Evolutionary conservation across 1,140 invertebrate genomes (phyloP), one percentile per base, ranked within the genome.

Genomic region (Anastatus disparis): DNA sequence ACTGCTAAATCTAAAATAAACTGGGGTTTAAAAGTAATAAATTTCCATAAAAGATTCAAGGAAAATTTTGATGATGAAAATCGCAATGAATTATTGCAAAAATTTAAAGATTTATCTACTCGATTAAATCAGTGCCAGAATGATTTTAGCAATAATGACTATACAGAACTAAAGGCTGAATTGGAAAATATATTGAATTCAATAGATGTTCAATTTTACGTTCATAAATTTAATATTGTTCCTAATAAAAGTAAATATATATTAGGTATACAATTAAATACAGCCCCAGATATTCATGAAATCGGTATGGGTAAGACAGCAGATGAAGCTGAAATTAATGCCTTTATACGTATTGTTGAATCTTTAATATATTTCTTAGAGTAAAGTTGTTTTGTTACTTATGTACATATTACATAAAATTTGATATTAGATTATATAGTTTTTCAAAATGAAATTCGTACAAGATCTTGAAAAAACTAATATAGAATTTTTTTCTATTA

Each of bases 1-100:
- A 55, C 52, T 22, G 15, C 27, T 0, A 68, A 38, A 58, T n/a
- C 22, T 10, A 82, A 72, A 73, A 79, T 65, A 13, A 80, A 80
- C 48, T 77, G 84, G 26, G 83, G 83, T 6, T 46, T 81, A 17
- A 83, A 79, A 70, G 1, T 84, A 24, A 17, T 66, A 0, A 76
- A 83, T 0, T 86, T 79, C 77, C 80, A 83, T 64, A 8, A 26
- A 15, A 72, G 73, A 50, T 66, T 82, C 0, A 78, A 73, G 56
- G 64, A 69, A 52, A 22, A 0, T 71, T 76, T 50, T 64, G 71
- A 78, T 1, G 59, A 74, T 12, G 61, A 72, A 38, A 38, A 35
- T n/a, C 31, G 31, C 31, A 50, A 59, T 1, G 31, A 67, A 8
- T 56, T 70, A 12, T 10, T 68, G 20, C 26, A 13, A 24, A 55